Base-by-base conservation (phyloP, 2,888 invertebrate species). In the Yponomeuta plumbellus region DNA sequence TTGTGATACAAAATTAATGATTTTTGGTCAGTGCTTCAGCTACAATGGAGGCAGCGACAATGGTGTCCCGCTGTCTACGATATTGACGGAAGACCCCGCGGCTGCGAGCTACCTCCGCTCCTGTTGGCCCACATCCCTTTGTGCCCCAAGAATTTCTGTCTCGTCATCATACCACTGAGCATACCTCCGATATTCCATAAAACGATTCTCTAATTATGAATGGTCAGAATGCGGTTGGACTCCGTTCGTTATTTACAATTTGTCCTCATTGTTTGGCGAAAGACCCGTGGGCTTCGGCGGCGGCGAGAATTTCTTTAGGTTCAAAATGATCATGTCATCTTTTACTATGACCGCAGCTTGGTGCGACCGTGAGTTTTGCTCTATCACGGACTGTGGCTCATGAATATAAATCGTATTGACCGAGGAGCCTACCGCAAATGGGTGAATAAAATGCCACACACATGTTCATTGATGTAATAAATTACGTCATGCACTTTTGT, bases 1-100 rank as follows among this genome's bases (percentile, higher is more conserved):
- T 91, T 91, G 91, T 89, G 88, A 82, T 88, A 84, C 80, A 85
- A 87, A 90, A 91, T 91, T 91, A 91, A 91, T 91, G 91, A 90
- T 89, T 91, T 89, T 86, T 86, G 86, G 89, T 85, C 88, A 87
- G 86, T 82, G 84, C 85, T 83, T 78, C 79, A 82, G 81, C 71
- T 71, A 90, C 88, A 89, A 90, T 84, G 78, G 84, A 64, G 64
- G 67, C 76, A 84, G 81, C 85, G 86, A 91, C 91, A 91, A 91
- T 84, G 86, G 89, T 84, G 85, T 77, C 91, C 91, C 88, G 91
- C 90, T 88, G 91, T 85, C 90, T 83, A 76, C 80, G 79, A 85
- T 88, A 91, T 88, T 85, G 86, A 88, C 87, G 86, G 87, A 83
- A 84, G 85, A 66, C 52, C 65, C 66, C 39, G 22, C 64, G 39